These are phyloP conservation scores for Planococcus citri DNA, from an alignment of 1,140 invertebrate species.

Conservation along the genomic window DNA sequence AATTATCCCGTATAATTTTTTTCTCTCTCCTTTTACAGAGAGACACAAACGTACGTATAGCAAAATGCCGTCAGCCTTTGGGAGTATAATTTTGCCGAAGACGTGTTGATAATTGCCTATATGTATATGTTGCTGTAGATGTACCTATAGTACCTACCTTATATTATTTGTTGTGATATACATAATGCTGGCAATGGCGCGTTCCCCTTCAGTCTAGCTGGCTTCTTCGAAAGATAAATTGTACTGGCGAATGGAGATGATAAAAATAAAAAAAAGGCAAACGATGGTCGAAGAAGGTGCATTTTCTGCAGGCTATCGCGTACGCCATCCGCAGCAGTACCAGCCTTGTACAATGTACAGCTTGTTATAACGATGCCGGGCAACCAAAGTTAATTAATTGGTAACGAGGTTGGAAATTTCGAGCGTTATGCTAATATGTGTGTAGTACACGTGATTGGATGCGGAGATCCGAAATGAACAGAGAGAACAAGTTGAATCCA, in stretches of 20 bases:
- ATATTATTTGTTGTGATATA: no score
- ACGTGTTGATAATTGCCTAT: not conserved
- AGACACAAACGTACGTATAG: not conserved
- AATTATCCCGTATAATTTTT: not conserved
- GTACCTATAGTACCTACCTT: no score
- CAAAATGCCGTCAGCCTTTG: not conserved
- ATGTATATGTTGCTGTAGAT: not conserved
- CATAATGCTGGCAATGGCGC: no score
- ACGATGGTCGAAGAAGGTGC: not conserved
- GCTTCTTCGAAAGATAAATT: not conserved
- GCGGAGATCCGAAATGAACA: no score
- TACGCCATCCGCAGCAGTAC: not conserved
- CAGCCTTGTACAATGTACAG: no score
- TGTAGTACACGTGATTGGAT: no score
- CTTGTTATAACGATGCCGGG: no score
- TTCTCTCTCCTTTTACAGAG: no score
- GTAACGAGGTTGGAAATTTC: slow-evolving; percentile 1
- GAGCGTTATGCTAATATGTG: not conserved
- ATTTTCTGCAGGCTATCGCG: not conserved
- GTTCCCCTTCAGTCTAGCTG: not conserved
- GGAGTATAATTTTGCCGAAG: not conserved
- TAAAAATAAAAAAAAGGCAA: no score
- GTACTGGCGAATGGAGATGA: not conserved
- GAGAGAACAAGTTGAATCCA: no score
- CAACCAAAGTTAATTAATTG: not conserved